A percentile compares a stretch with the other conserved stretches of the same genome.
Evolutionary conservation across 2,888 invertebrate genomes (phyloP).

Genomic region (Priocnemis perturbator): DNA sequence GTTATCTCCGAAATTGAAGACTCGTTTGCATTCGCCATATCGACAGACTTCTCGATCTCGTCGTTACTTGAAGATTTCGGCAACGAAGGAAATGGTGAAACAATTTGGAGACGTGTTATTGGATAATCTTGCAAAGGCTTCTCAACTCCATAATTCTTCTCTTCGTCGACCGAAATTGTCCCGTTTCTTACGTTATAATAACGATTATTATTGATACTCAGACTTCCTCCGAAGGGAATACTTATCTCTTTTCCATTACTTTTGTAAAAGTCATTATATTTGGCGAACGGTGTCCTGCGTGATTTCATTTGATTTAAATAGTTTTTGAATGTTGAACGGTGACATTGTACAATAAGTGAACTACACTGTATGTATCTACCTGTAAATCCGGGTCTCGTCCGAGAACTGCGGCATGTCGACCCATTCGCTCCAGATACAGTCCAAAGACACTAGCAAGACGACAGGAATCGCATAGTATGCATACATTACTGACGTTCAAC

Average conservation of each 20-base stretch:
- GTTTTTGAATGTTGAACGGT: neutral
- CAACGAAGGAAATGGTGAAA: neutral
- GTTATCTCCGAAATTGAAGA: too few species aligned
- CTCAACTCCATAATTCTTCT: neutral
- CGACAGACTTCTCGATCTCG: neutral
- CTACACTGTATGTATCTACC: constrained; percentile 25
- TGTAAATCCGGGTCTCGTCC: constrained; percentile 64
- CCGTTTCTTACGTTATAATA: too few species aligned
- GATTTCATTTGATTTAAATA: neutral
- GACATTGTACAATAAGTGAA: neutral
- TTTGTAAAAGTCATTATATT: neutral
- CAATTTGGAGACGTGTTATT: neutral
- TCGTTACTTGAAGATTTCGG: constrained; percentile 1
- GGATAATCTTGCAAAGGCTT: neutral
- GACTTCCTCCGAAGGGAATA: neutral
- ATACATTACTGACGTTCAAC: too few species aligned
- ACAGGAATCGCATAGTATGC: neutral
- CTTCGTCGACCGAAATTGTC: neutral
- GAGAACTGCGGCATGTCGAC: constrained; percentile 72
- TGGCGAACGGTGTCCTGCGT: neutral
- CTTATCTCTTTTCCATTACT: too few species aligned
- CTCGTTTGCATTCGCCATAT: too few species aligned
- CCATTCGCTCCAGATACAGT: constrained; percentile 62
- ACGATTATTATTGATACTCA: neutral
- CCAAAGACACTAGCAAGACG: constrained; percentile 33